Base-by-base conservation (phyloP, 2,113 vertebrate species). In the Pomatorhinus ruficollis region DNA sequence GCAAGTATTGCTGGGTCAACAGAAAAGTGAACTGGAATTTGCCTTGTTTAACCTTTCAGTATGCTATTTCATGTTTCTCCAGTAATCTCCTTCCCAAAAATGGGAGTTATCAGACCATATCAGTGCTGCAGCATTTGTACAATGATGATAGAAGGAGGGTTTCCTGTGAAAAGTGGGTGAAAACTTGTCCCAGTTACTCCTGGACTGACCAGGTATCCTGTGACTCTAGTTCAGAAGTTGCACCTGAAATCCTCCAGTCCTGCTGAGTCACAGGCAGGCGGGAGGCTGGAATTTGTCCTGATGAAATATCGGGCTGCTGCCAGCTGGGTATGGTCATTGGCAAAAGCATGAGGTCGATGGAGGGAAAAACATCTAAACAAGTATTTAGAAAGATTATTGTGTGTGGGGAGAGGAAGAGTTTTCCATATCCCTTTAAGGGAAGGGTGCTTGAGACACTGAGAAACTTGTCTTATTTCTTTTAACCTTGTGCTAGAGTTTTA, bases 261-360 rank as follows among this genome's bases (percentile, higher is more conserved):
- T 97, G 93, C 95, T 96, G 96, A 96, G 95, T 98, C 96, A 95
- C 49, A 10, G 75, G 87, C 88, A 90, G 81, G 83, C 47, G 0
- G 61, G 94, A 97, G 87, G 61, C 86, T 95, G 92, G 93, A 95
- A 87, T 94, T 83, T 91, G 83, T 96, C 78, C 64, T 93, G 83
- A 78, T 74, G 66, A 88, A 91, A 89, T 90, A 72, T 71, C 56
- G 0, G 52, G 63, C 94, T 87, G 89, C 93, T 96, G 92, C 94
- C 86, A 92, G 90, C 91, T 94, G 91, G 88, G n/a, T 79, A 92
- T 82, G 64, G 76, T 90, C 69, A 54, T 37, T 54, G 69, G 87
- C 77, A 82, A 83, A 93, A 76, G 65, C 72, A 89, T 61, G 87
- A 72, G 47, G 96, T 91, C 42, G 6, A 23, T 56, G 9, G 11